Percentiles rank a stretch among this genome's conserved stretches.
phyloP scores from a whole-genome alignment of 2,113 vertebrate genomes.

The Gymnorhina tibicen region DNA sequence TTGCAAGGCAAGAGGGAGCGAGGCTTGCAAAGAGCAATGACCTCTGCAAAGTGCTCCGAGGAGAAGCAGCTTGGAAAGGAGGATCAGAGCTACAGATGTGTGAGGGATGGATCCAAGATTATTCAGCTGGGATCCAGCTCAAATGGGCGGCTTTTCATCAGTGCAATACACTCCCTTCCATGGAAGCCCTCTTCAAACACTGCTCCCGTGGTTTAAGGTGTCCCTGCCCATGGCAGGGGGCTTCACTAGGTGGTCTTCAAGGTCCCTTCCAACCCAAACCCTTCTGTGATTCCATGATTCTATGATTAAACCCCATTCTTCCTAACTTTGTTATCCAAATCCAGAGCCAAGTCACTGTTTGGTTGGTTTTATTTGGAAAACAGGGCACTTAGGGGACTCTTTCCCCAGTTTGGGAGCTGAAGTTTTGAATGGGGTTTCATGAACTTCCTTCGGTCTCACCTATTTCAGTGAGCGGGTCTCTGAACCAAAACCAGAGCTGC shows the following conservation, averaged over 20 bases:
- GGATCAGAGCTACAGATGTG: neutral
- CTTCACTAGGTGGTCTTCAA: neutral
- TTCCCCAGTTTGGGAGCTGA: neutral
- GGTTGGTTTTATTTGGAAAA: neutral
- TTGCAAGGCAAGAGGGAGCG: neutral
- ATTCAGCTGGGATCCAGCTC: neutral
- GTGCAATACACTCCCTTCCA: neutral
- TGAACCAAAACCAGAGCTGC: neutral
- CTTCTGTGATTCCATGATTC: neutral
- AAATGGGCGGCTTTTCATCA: neutral
- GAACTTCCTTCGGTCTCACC: neutral
- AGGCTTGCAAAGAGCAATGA: neutral
- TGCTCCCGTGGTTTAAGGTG: neutral
- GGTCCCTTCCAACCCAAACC: neutral
- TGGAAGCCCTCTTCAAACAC: neutral
- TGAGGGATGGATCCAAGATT: neutral
- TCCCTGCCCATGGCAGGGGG: neutral
- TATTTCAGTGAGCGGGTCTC: neutral
- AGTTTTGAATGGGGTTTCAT: neutral
- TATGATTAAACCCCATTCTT: neutral
- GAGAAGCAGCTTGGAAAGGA: constrained; percentile 8
- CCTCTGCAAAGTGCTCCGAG: neutral
- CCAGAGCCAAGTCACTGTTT: neutral
- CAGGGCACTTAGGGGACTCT: neutral
- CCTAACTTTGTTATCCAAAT: neutral